Percentiles rank a stretch among this genome's conserved stretches.
phyloP scores from a whole-genome alignment of 2,113 vertebrate genomes.

The Ia io region DNA sequence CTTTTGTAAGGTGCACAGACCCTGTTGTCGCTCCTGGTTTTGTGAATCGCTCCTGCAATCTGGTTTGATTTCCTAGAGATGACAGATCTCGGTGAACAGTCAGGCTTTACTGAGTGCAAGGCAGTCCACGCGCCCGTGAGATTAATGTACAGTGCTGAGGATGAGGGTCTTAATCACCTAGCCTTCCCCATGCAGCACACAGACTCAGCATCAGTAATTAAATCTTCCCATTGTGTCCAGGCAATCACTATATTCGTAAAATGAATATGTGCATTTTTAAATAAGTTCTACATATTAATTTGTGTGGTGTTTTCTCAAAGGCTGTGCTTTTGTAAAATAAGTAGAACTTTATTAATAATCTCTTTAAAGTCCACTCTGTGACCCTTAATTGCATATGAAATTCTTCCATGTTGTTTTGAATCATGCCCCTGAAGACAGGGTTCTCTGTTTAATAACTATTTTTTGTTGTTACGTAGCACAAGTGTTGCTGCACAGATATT shows the following conservation, averaged over 20 bases:
- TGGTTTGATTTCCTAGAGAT: slow-evolving; percentile 92
- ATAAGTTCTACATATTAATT: slow-evolving; percentile 48
- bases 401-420: slow-evolving; percentile 51
- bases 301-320: slow-evolving; percentile 26
- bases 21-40: slow-evolving; percentile 93
- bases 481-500: slow-evolving; percentile 45
- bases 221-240: slow-evolving; percentile 84
- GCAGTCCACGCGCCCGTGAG: slow-evolving; percentile 80
- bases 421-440: not conserved
- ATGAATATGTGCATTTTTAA: slow-evolving; percentile 39
- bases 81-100: slow-evolving; percentile 88
- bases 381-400: slow-evolving; percentile 3
- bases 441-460: slow-evolving; percentile 42
- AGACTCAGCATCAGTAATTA: slow-evolving; percentile 84
- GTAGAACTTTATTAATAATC: slow-evolving; percentile 45
- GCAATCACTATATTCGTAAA: slow-evolving; percentile 78
- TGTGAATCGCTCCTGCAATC: slow-evolving; percentile 93
- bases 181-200: slow-evolving; percentile 82
- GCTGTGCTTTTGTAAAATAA: slow-evolving; percentile 34
- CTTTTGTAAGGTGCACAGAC: slow-evolving; percentile 91
- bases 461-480: slow-evolving; percentile 19
- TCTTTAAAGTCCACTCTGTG: slow-evolving; percentile 24
- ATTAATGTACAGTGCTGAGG: slow-evolving; percentile 86
- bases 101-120: slow-evolving; percentile 74
- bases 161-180: slow-evolving; percentile 87